Evolutionary conservation across 1,140 invertebrate genomes (phyloP), one percentile per base, ranked within the genome.

Genomic region (Ruditapes philippinarum): DNA sequence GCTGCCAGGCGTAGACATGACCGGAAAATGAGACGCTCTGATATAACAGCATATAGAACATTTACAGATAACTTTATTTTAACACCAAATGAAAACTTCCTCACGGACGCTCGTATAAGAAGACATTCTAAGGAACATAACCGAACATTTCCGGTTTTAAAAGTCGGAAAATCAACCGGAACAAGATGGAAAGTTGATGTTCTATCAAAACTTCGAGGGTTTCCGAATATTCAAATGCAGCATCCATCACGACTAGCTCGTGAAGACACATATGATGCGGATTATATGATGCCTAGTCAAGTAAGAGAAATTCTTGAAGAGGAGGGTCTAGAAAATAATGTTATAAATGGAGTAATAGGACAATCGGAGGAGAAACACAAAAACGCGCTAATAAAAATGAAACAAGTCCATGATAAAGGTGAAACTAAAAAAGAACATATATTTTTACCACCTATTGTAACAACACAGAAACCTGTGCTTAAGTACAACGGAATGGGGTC

Each of bases 1-100:
- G 65, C 31, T 4, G 28, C 65, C 11, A 70, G 33, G 5, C 31
- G 36, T 5, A 38, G 65, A 22, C 38, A 17, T n/a, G 28, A 70
- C 65, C 33, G 79, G 19, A 81, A 62, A 81, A 42, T 65, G 33
- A 65, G 65, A 73, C 0, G 22, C 7, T 51, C 82, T 38, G 82
- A 84, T 19, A 31, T 84, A 17, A 84, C 82, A 11, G 65, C n/a
- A 25, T 84, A 84, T 49, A 38, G 60, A 36, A 83, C 62, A 31
- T 83, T 83, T 22, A 22, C 81, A 51, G 81, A 83, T 49, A 83
- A 65, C 57, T 83, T 83, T 49, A 73, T 83, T 42, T 40, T 83
- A 1, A 83, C 81, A 0, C 81, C 81, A 31, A 38, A 49, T 28
- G 31, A 84, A 38, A 84, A 14, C 14, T 42, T 38, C 1, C 19